phyloP scores from a whole-genome alignment of 1,140 invertebrate species.

The Planococcus citri region DNA sequence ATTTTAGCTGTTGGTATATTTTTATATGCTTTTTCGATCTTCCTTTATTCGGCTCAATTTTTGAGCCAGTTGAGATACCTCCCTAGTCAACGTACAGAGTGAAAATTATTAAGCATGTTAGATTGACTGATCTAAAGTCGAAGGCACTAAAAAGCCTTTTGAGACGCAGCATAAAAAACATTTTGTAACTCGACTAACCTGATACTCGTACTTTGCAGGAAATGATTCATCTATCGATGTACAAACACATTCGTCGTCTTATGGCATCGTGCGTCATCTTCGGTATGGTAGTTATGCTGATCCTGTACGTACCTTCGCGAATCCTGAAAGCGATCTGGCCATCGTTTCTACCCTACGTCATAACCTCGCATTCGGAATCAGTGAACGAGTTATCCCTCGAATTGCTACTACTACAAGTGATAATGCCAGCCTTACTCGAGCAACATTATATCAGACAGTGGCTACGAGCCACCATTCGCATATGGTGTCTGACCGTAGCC shows the following conservation, averaged over 20 bases:
- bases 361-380: conserved; percentile 67
- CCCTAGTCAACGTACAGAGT: too few species aligned
- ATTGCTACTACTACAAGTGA: conserved; percentile 85
- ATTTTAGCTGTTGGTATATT: too few species aligned
- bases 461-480: conserved; percentile 72
- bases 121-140: too few species aligned
- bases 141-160: too few species aligned
- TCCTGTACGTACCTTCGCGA: conserved; percentile 88
- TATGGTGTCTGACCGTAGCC: conserved; percentile 80
- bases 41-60: too few species aligned
- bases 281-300: conserved; percentile 86
- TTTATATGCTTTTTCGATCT: too few species aligned
- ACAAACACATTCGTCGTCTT: conserved; percentile 76
- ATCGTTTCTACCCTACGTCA: conserved; percentile 84
- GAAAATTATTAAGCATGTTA: too few species aligned
- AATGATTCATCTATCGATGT: conserved; percentile 95
- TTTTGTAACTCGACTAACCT: too few species aligned
- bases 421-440: conserved; percentile 87
- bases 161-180: too few species aligned
- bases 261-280: conserved; percentile 90
- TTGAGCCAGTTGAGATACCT: too few species aligned
- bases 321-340: conserved; percentile 73
- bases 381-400: conserved; percentile 87
- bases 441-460: conserved; percentile 89
- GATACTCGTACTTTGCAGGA: too few species aligned